Base-by-base conservation (phyloP, 1,140 invertebrate genomes). In the Holotrichia oblita region DNA sequence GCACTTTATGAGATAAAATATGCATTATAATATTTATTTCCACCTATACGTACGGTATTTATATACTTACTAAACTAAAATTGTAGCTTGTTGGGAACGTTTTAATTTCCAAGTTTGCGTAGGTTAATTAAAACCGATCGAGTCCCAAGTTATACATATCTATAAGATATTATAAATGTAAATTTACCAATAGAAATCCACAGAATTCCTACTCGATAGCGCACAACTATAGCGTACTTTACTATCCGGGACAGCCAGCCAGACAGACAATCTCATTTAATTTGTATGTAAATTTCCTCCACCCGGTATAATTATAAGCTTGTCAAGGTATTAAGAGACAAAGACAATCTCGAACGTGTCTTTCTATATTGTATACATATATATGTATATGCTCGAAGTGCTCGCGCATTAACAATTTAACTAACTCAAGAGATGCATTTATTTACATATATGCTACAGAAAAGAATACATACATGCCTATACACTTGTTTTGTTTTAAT, bases 91-190 rank as follows among this genome's bases (percentile, higher is more conserved):
- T 9, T 0, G 48, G 17, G 17, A 14, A 17, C 17, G 48, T 55
- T 55, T 17, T 17, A 17, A 55, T 55, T 17, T 55, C 12, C 48
- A 55, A 55, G 2, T 55, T 55, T 55, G 48, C 48, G 48, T 55
- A 55, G 48, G 48, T 17, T 55, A 55, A 55, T 55, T 55, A 55
- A 55, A 55, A 55, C 17, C 48, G 48, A 55, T n/a, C 12, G 14
- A n/a, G 14, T 55, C 48, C 48, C 6, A 55, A 17, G 12, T 55
- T 55, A n/a, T n/a, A 34, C 27, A 34, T 34, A 55, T 55, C 48
- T 55, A 17, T 55, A 55, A 55, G 48, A 55, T 55, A 55, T 55
- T 55, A 55, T 55, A 17, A 55, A 55, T 55, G 48, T 55, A 55
- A 55, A 55, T 55, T 55, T 55, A 55, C 17, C 48, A n/a, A 14